A percentile compares a stretch with the other conserved stretches of the same genome.
These are phyloP conservation scores for Zoanthus gigantus DNA, from an alignment of 92 coral and sea anemone genomes.

Conservation along the genomic window DNA sequence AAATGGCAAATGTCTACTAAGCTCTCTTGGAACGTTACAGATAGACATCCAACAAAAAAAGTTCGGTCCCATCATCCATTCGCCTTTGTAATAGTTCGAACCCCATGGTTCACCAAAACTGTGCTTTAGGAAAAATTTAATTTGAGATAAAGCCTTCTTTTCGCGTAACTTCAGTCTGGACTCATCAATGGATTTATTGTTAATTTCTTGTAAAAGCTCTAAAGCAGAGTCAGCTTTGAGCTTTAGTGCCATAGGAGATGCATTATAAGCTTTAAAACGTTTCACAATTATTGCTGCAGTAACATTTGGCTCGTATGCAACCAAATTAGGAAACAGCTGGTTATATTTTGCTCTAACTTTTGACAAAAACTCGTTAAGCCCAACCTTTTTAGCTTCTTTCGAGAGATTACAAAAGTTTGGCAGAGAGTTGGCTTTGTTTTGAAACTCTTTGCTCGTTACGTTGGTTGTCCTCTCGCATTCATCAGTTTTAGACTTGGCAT, in stretches of 20 bases:
- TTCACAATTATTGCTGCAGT: conserved; percentile 50
- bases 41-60: conserved; percentile 87
- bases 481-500: conserved; percentile 62
- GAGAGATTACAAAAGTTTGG: conserved; percentile 69
- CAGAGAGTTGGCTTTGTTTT: not conserved
- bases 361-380: conserved; percentile 67
- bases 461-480: conserved; percentile 2
- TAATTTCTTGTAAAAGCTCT: conserved; percentile 66
- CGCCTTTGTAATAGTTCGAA: conserved; percentile 74
- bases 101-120: conserved; percentile 82
- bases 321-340: conserved; percentile 66
- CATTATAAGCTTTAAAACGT: conserved; percentile 68
- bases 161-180: conserved; percentile 74
- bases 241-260: conserved; percentile 74
- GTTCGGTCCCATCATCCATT: conserved; percentile 93
- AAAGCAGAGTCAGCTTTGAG: conserved; percentile 76
- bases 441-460: not conserved
- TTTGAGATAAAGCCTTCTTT: conserved; percentile 82
- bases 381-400: conserved; percentile 73
- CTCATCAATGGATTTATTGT: conserved; percentile 51
- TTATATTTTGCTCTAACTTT: conserved; percentile 63
- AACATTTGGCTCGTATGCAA: conserved; percentile 38
- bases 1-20: conserved; percentile 45
- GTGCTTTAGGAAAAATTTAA: conserved; percentile 74
- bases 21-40: conserved; percentile 62